Percentiles rank a stretch among this genome's conserved stretches.
phyloP scores from a whole-genome alignment of 2,113 vertebrate genomes.

The Stegastes partitus region DNA sequence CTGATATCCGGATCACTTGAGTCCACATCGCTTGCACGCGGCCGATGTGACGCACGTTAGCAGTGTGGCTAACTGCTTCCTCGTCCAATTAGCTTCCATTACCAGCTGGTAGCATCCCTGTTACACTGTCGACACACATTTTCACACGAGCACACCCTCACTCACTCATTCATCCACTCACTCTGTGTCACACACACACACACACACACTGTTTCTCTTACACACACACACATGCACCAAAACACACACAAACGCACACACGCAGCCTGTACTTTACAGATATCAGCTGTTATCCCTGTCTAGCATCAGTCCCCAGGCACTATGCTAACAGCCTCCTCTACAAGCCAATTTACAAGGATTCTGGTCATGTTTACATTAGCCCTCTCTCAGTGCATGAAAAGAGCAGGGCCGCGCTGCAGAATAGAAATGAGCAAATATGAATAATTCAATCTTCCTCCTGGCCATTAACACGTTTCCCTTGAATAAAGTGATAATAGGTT shows the following conservation, averaged over 20 bases:
- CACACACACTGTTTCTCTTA: slow-evolving; percentile 27
- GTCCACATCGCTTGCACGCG: slow-evolving; percentile 18
- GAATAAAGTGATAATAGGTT: slow-evolving; percentile 99
- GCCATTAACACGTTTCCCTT: slow-evolving; percentile 99
- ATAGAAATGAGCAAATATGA: slow-evolving; percentile 99
- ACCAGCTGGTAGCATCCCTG: slow-evolving; percentile 87
- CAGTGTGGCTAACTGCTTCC: slow-evolving; percentile 57
- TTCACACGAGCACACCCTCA: slow-evolving; percentile 60
- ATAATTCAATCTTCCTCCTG: slow-evolving; percentile 99
- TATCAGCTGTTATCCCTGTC: slow-evolving; percentile 94
- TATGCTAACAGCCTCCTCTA: slow-evolving; percentile 99
- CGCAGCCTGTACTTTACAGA: slow-evolving; percentile 91
- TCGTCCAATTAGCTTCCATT: slow-evolving; percentile 87
- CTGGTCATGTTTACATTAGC: slow-evolving; percentile 99
- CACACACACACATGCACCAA: slow-evolving; percentile 32
- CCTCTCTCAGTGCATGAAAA: slow-evolving; percentile 99
- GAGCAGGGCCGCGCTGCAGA: slow-evolving; percentile 89
- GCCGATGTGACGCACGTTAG: slow-evolving; percentile 36
- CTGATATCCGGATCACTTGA: slow-evolving; percentile 37
- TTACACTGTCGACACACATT: slow-evolving; percentile 74
- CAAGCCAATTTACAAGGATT: slow-evolving; percentile 99
- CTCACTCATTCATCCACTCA: slow-evolving; percentile 56
- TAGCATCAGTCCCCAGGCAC: slow-evolving; percentile 98
- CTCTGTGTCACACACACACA: slow-evolving; percentile 30
- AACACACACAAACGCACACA: slow-evolving; percentile 49